These are phyloP conservation scores for Gymnobelideus leadbeateri DNA, from an alignment of 2,113 vertebrate genomes.

Conservation along the genomic window DNA sequence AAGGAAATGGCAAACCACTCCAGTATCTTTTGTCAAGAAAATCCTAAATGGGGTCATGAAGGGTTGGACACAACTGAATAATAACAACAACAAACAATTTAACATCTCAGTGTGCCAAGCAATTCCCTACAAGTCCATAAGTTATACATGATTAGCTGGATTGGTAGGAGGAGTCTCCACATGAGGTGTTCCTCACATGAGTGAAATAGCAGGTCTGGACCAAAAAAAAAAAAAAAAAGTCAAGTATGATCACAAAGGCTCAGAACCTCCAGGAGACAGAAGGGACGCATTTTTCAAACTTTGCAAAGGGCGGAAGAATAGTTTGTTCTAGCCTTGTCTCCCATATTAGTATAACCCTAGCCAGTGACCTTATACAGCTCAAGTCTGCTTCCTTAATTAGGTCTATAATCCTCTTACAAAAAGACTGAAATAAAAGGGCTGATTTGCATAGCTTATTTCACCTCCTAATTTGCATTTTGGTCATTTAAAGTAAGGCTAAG, in stretches of 20 bases:
- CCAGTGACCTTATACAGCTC: background rate
- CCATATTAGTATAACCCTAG: background rate
- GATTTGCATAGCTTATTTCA: conserved; percentile 25
- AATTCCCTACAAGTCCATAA: background rate
- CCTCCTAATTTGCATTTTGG: conserved; percentile 15
- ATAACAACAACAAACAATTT: background rate
- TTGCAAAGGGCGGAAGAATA: background rate
- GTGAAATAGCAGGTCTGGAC: background rate
- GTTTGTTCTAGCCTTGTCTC: background rate
- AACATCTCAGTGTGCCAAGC: background rate
- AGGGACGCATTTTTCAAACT: background rate
- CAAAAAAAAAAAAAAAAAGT: background rate
- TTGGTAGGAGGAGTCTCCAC: background rate
- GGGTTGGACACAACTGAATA: background rate
- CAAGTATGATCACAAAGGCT: background rate
- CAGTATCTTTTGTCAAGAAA: no score
- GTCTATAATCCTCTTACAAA: background rate
- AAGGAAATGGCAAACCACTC: no score
- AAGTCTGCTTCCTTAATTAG: background rate
- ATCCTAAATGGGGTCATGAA: background rate
- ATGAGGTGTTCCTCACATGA: background rate
- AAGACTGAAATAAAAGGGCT: conserved; percentile 25
- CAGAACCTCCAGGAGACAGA: background rate
- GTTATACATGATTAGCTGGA: background rate
- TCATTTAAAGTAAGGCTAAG: conserved; percentile 10